phyloP scores from a whole-genome alignment of 2,888 invertebrate species.

The Ectropis crepuscularia region DNA sequence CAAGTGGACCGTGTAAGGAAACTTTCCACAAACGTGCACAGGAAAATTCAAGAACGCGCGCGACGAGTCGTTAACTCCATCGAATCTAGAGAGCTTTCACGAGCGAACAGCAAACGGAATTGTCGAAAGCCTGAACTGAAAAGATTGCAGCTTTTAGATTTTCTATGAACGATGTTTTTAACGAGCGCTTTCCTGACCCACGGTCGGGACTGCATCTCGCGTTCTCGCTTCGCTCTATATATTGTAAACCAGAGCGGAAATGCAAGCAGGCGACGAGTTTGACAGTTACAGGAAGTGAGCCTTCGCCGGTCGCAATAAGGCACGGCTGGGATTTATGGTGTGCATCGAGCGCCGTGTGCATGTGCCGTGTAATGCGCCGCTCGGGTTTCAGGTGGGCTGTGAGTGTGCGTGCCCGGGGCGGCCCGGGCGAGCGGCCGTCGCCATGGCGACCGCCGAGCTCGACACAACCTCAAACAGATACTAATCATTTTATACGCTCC shows the following conservation, averaged over 20 bases:
- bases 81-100: constrained; percentile 55
- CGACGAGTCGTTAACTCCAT: constrained; percentile 67
- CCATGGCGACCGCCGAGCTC: constrained; percentile 70
- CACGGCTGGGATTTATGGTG: constrained; percentile 45
- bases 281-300: constrained; percentile 39
- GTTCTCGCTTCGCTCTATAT: constrained; percentile 53
- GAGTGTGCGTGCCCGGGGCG: constrained; percentile 42
- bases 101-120: constrained; percentile 53
- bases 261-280: constrained; percentile 40
- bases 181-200: constrained; percentile 64
- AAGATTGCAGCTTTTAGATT: no score
- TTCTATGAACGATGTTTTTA: constrained; percentile 45
- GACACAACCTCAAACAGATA: constrained; percentile 50
- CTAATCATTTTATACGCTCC: constrained; percentile 26
- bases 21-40: constrained; percentile 66
- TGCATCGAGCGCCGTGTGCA: constrained; percentile 57
- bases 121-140: constrained; percentile 28
- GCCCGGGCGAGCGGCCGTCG: constrained; percentile 72
- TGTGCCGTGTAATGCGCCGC: constrained; percentile 60
- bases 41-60: constrained; percentile 55
- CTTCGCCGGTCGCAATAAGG: constrained; percentile 56
- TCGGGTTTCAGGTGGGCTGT: constrained; percentile 51
- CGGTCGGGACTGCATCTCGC: constrained; percentile 58
- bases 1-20: constrained; percentile 63
- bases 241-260: constrained; percentile 52